Evolutionary conservation across 1,140 invertebrate species (phyloP).

Genomic region (Gonioctena quinquepunctata): DNA sequence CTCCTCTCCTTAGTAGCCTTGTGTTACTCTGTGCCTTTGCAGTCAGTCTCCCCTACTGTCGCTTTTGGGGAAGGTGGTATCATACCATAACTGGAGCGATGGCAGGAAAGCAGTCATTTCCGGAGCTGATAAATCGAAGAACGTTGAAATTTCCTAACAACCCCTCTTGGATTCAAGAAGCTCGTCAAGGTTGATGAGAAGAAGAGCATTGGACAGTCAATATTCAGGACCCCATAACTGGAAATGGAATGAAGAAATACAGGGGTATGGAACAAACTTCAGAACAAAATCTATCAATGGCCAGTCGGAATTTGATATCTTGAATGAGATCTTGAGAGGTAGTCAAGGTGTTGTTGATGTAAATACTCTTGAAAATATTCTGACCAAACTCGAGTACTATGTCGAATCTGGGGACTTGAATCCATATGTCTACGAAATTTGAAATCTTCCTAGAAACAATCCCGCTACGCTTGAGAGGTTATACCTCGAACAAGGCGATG

Average conservation of each 20-base stretch:
- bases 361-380: neutral
- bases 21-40: neutral
- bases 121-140: neutral
- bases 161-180: neutral
- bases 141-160: neutral
- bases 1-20: neutral
- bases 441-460: no score
- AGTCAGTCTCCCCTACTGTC: neutral
- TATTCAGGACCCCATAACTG: neutral
- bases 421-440: neutral
- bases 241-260: no score
- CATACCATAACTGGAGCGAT: neutral
- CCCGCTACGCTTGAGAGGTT: neutral
- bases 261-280: no score
- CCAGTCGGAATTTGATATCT: neutral
- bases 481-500: neutral
- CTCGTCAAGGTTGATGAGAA: neutral
- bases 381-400: neutral
- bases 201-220: neutral
- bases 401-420: neutral
- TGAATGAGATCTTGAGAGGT: neutral
- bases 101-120: neutral
- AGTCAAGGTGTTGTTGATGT: neutral
- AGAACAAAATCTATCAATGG: neutral
- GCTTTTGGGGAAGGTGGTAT: neutral